Percentiles rank a stretch among this genome's conserved stretches.
These are phyloP conservation scores for Meliscaeva auricollis DNA, from an alignment of 2,888 invertebrate species.

Conservation along the genomic window DNA sequence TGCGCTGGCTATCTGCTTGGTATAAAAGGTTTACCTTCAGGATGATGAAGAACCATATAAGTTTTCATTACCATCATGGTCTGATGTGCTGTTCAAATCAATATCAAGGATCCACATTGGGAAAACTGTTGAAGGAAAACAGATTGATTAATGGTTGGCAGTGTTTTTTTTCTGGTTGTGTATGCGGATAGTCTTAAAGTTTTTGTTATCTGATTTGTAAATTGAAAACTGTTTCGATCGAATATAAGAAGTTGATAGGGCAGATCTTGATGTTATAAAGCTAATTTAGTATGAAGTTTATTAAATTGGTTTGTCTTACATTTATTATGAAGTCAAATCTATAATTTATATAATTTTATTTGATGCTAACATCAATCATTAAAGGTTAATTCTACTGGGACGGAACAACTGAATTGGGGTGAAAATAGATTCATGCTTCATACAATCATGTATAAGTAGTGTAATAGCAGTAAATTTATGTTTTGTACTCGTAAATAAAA, in stretches of 20 bases:
- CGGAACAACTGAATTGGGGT: background rate
- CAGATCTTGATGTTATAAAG: background rate
- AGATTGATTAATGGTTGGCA: constrained; percentile 7
- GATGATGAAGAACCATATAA: constrained; percentile 37
- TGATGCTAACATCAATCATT: background rate
- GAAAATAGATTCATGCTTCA: too few relatives aligned
- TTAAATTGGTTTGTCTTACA: background rate
- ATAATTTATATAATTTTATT: background rate
- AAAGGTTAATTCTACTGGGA: background rate
- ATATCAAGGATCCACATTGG: background rate
- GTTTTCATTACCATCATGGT: constrained; percentile 21
- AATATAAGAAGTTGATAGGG: background rate
- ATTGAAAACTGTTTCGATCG: constrained; percentile 26
- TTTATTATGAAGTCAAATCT: background rate
- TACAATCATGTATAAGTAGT: too few relatives aligned
- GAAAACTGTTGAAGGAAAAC: background rate
- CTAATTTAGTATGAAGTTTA: constrained; percentile 10
- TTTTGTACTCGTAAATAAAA: too few relatives aligned
- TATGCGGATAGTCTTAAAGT: background rate
- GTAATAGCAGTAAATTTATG: too few relatives aligned
- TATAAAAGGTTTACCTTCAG: constrained; percentile 1
- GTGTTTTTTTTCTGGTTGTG: too few relatives aligned
- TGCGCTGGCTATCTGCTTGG: background rate
- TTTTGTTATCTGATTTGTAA: constrained; percentile 15
- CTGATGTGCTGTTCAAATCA: background rate